Base-by-base conservation (phyloP, 2,888 invertebrate species). In the Ditula angustiorana region DNA sequence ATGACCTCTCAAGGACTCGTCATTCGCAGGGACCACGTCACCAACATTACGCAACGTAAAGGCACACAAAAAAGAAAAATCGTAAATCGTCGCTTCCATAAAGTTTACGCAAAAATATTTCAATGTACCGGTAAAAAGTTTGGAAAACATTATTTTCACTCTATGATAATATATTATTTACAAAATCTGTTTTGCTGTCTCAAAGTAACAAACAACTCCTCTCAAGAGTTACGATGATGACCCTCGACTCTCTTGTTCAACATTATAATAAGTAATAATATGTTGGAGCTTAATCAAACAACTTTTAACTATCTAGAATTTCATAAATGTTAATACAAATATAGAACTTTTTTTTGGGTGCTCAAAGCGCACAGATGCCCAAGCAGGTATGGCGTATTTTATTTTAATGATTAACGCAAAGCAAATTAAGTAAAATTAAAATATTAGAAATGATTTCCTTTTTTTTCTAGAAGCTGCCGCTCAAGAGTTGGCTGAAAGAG, bases 1-100 rank as follows among this genome's bases (percentile, higher is more conserved):
- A 86, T 86, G 87, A 87, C 83, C 85, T 72, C 68, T 85, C 87
- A 87, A 87, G 88, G 88, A 55, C 56, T 57, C 33, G 30, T 57
- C 50, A 63, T 46, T 52, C 33, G 52, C 44, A 46, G 57, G 19
- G n/a, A 33, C 61, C 23, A 8, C 16, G 16, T 21, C 21, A 10
- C 28, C 50, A 37, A 57, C 21, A 57, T 19, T 44, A 24, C 30
- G 13, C 23, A 33, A 13, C 10, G 16, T 16, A 2, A 41, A 23
- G 16, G 13, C 1, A n/a, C 19, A n/a, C 5, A 35, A 11, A 35
- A 26, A 49, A 30, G 30, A 30, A 57, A 30, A 56, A 10, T 19
- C 50, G 28, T 19, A 41, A 16, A n/a, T n/a, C n/a, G n/a, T n/a
- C n/a, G 10, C 41, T 41, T 16, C 41, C 10, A 3, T 37, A 4